Evolutionary conservation across 2,888 invertebrate genomes (phyloP), one percentile per base, ranked within the genome.

Genomic region (Caenorhabditis sp.): DNA sequence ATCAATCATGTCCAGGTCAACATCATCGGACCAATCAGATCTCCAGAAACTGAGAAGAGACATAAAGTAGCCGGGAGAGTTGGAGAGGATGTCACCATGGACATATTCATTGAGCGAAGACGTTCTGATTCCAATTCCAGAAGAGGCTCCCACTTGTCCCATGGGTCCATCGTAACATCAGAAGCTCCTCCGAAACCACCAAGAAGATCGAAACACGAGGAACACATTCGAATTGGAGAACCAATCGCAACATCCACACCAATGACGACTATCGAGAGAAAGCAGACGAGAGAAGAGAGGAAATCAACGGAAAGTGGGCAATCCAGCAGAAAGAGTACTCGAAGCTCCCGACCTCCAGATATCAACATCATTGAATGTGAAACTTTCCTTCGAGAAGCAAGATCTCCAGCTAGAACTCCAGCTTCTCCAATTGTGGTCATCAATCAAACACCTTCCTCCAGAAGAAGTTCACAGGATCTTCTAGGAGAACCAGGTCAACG

Each of bases 381-480:
- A 24, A 49, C 31, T 0, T 58, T 82, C 64, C 28, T 58, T 22
- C 49, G 63, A 12, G 64, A 66, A 47, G 68, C 74, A 22, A 58
- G 73, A 16, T 70, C 68, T 26, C 70, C 70, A n/a, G 59, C 68
- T 4, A 54, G 81, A 47, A 79, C 79, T n/a, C 82, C 82, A 56
- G 58, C 72, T 19, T 84, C 87, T 12, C 87, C 87, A 19, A 87
- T 87, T 19, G 82, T 87, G 19, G 87, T 87, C 7, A 85, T 87
- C 38, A 82, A 87, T 56, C 85, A 87, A 58, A 80, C 69, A 6
- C 77, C 85, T 54, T 72, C 79, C 8, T 80, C 83, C 5, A 54
- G 80, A 59, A 68, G 86, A 44, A 68, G 81, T 51, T 82, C 82
- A 14, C 85, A 83, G 19, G 77, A 85, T 58, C 24, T 85, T 14